phyloP scores from a whole-genome alignment of 2,888 invertebrate genomes.

The Hypselothyrea guttata region DNA sequence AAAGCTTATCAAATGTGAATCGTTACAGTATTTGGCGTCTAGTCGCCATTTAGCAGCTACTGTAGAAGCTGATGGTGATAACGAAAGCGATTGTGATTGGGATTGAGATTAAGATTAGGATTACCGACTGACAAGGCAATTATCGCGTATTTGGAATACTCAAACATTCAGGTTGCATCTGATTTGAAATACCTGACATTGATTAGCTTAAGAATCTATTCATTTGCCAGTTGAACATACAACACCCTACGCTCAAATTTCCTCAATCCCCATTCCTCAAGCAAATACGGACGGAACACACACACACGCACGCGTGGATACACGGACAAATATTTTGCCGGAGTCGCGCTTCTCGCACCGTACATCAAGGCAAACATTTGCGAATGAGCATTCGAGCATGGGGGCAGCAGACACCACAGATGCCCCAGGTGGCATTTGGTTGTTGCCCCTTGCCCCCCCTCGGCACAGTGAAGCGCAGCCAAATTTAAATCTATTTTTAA shows the following conservation, averaged over 20 bases:
- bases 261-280: slow-evolving; percentile 29
- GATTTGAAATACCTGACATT: neutral
- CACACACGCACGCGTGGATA: neutral
- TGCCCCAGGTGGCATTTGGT: slow-evolving; percentile 42
- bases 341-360: slow-evolving; percentile 44
- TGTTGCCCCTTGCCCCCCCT: neutral
- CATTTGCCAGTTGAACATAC: slow-evolving; percentile 20
- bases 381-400: slow-evolving; percentile 64
- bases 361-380: slow-evolving; percentile 65
- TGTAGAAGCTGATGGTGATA: neutral
- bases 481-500: slow-evolving; percentile 63
- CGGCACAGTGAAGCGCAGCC: slow-evolving; percentile 52
- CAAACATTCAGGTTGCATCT: neutral
- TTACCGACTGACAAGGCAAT: slow-evolving; percentile 2
- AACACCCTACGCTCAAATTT: slow-evolving; percentile 33
- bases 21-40: too few species aligned
- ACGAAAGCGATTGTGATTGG: neutral
- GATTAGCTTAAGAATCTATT: slow-evolving; percentile 28
- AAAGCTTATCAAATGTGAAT: slow-evolving; percentile 8
- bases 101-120: slow-evolving; percentile 4
- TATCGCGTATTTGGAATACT: slow-evolving; percentile 1
- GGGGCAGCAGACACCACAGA: slow-evolving; percentile 44
- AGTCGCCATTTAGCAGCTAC: too few species aligned
- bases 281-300: too few species aligned
- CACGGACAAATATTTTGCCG: neutral